Evolutionary conservation across 2,888 invertebrate genomes (phyloP).

Genomic region (Spilosoma lubricipeda): DNA sequence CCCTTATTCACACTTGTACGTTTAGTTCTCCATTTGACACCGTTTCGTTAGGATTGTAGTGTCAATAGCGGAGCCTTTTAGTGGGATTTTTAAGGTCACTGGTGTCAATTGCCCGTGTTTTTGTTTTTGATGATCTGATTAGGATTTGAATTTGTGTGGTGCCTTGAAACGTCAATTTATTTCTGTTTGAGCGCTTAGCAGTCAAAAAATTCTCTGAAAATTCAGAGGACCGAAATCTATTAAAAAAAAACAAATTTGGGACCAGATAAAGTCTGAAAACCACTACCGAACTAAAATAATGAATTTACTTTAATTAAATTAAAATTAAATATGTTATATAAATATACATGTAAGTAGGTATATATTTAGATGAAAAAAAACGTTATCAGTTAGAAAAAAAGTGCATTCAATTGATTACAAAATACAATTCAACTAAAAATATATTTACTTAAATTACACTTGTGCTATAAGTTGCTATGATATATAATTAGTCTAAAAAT

Average conservation of each 20-base stretch:
- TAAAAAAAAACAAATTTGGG: too few species aligned
- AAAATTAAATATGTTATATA: not conserved
- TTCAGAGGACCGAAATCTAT: too few species aligned
- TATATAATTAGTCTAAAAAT: not conserved
- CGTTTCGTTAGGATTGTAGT: not conserved
- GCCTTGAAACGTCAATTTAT: not conserved
- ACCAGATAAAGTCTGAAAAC: not conserved
- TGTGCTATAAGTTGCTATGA: too few species aligned
- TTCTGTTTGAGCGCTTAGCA: not conserved
- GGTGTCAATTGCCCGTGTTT: not conserved
- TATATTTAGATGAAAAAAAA: not conserved
- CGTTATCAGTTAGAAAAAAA: not conserved
- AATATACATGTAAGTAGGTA: too few species aligned
- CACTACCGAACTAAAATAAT: not conserved
- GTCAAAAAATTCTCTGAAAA: too few species aligned
- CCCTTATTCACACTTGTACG: not conserved
- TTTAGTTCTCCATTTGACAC: not conserved
- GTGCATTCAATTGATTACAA: not conserved
- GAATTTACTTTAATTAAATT: not conserved
- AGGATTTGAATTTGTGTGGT: not conserved
- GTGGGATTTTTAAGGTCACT: not conserved
- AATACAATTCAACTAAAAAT: not conserved
- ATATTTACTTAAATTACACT: too few species aligned
- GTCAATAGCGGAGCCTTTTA: conserved; percentile 1
- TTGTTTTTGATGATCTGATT: not conserved